Base-by-base conservation (phyloP, 2,797 vertebrate species). In the Ptychobarbus kaznakovi region DNA sequence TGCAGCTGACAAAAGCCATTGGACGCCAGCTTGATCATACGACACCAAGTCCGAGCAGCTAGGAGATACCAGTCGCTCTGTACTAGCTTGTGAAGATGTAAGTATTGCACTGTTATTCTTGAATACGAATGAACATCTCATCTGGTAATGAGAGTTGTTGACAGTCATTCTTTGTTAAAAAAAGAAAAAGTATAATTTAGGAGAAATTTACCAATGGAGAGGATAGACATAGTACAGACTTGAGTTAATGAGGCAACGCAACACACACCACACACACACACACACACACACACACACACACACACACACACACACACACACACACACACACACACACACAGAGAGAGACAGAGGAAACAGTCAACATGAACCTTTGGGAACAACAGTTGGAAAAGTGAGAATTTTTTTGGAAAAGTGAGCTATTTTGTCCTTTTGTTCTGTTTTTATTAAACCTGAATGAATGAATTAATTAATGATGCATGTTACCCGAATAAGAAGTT, bases 201-300 rank as follows among this genome's bases (percentile, higher is more conserved):
- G 72, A 87, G 90, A 93, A 90, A 93, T 89, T 92, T 91, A 86
- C 58, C 68, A 44, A 88, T 91, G 84, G 89, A 88, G 82, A 72
- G 84, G 87, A 88, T 87, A 92, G 91, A 88, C 90, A 82, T 90
- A 86, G 86, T 90, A 85, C 86, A 91, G 90, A 92, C 92, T 90
- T 86, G 90, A 94, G 89, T 92, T 93, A 95, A 95, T 93, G 91
- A 95, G 92, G 92, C 91, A 87, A 85, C 84, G 84, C 92, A 58
- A n/a, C n/a, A n/a, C n/a, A n/a, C n/a, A n/a, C n/a, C 80, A 16
- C 86, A 86, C 90, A 84, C 90, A 90, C 92, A 91, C 80, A 80
- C 74, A 82, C 80, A 83, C 80, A 87, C 65, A 80, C 82, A 81
- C 78, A 75, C 78, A 75, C 90, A 91, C 91, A 92, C 74, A 79